These are phyloP conservation scores for Neopelma chrysocephalum DNA, from an alignment of 2,797 vertebrate species.

Conservation along the genomic window DNA sequence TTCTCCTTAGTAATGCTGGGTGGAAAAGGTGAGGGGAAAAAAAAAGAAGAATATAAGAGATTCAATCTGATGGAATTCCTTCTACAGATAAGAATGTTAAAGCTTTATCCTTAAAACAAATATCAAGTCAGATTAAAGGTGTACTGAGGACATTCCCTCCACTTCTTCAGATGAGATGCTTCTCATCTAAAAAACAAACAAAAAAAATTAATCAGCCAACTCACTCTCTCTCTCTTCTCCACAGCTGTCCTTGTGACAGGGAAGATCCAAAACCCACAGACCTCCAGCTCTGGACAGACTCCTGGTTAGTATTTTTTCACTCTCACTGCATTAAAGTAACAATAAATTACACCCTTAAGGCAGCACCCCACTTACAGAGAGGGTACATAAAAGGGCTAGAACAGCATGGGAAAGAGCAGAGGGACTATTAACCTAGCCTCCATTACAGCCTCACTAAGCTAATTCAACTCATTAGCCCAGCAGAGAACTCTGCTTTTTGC, in stretches of 20 bases:
- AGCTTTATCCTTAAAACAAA: neutral
- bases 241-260: neutral
- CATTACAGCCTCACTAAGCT: neutral
- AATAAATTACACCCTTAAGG: neutral
- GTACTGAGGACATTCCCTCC: neutral
- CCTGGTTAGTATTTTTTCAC: neutral
- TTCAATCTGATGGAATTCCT: neutral
- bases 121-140: neutral
- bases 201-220: neutral
- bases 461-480: conserved; percentile 19
- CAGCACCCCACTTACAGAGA: neutral
- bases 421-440: conserved; percentile 3
- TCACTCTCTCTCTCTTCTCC: neutral
- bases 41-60: neutral
- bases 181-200: neutral
- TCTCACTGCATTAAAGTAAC: neutral
- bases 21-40: neutral
- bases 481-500: conserved; percentile 19
- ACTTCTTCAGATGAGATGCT: neutral
- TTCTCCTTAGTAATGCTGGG: neutral
- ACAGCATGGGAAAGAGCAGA: neutral
- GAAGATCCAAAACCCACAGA: neutral
- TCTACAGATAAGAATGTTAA: neutral
- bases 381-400: neutral
- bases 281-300: neutral